phyloP scores from a whole-genome alignment of 1,140 invertebrate species.

The Lasaia peninsularis region DNA sequence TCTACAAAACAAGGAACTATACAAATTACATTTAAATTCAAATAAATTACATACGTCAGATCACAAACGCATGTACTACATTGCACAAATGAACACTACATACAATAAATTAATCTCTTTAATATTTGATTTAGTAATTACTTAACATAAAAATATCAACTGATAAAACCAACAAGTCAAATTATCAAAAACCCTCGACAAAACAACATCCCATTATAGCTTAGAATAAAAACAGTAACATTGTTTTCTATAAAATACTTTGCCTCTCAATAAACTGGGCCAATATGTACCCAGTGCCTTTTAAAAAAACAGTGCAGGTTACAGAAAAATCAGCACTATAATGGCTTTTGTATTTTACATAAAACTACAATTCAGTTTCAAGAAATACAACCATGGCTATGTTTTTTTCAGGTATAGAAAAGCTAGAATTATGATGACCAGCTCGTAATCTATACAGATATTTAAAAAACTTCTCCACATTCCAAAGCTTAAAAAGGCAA shows the following conservation, averaged over 20 bases:
- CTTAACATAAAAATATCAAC: constrained; percentile 70
- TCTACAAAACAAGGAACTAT: constrained; percentile 72
- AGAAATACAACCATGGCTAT: not conserved
- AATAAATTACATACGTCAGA: constrained; percentile 66
- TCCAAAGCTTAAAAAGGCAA: constrained; percentile 47
- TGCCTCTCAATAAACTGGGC: not conserved
- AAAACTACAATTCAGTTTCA: not conserved
- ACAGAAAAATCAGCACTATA: not conserved
- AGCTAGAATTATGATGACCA: not conserved
- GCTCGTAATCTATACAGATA: constrained; percentile 1
- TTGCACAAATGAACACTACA: constrained; percentile 66
- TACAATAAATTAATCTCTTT: constrained; percentile 73
- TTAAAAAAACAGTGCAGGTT: not conserved
- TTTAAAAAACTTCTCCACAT: constrained; percentile 51
- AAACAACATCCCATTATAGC: constrained; percentile 24
- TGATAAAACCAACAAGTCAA: constrained; percentile 68
- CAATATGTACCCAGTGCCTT: not conserved
- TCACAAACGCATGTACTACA: constrained; percentile 69
- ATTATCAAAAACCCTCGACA: constrained; percentile 54
- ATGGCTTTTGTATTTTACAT: not conserved
- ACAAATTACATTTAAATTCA: constrained; percentile 64
- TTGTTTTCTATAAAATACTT: not conserved
- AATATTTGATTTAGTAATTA: constrained; percentile 55
- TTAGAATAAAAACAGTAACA: constrained; percentile 8
- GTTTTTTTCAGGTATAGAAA: not conserved